These are phyloP conservation scores for Phengaris alcon DNA, from an alignment of 2,888 invertebrate genomes.

Conservation along the genomic window DNA sequence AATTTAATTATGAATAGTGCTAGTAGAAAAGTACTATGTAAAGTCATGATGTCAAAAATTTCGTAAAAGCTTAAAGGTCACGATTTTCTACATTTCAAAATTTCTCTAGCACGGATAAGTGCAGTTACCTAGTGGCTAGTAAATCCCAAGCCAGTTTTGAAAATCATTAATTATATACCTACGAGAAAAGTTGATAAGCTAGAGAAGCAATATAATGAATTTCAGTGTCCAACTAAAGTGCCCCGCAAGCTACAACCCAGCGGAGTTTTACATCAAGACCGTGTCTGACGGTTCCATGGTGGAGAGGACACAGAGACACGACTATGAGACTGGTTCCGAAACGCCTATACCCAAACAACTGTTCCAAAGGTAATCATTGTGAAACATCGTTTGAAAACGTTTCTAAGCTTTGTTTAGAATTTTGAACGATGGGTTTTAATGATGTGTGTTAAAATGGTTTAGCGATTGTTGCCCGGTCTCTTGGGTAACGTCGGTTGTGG, in stretches of 20 bases:
- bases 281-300: constrained; percentile 48
- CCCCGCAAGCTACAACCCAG: constrained; percentile 89
- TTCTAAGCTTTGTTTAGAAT: no score
- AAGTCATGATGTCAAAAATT: neutral
- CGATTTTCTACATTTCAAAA: neutral
- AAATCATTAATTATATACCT: neutral
- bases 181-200: neutral
- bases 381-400: no score
- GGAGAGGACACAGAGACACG: constrained; percentile 38
- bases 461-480: no score
- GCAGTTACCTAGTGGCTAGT: neutral
- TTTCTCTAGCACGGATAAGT: neutral
- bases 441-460: no score
- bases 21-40: no score
- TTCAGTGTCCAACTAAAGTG: constrained; percentile 81
- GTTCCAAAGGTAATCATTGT: constrained; percentile 13
- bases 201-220: constrained; percentile 33
- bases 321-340: constrained; percentile 38
- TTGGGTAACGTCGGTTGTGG: no score
- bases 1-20: no score
- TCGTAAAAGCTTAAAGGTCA: neutral
- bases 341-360: constrained; percentile 29
- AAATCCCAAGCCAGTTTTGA: neutral
- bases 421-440: no score
- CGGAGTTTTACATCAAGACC: constrained; percentile 88